Percentiles rank a stretch among this genome's conserved stretches.
Evolutionary conservation across 2,888 invertebrate genomes (phyloP).

Genomic region (Diloba caeruleocephala): DNA sequence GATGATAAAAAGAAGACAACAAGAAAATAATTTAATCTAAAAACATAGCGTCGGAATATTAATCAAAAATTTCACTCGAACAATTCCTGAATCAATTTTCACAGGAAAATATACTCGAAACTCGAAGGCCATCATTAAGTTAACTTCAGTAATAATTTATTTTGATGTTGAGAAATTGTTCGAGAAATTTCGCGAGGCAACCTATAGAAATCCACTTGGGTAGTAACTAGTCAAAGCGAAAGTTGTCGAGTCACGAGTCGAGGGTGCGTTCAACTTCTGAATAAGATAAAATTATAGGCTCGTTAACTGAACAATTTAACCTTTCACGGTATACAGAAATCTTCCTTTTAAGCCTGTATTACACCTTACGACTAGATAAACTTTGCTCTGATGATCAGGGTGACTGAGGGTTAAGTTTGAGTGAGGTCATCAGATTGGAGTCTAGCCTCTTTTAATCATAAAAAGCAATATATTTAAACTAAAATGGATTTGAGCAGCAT

Average conservation of each 20-base stretch:
- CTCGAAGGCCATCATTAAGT: slow-evolving; percentile 31
- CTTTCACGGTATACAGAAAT: slow-evolving; percentile 20
- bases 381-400: too few species aligned
- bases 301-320: slow-evolving; percentile 44
- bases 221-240: slow-evolving; percentile 42
- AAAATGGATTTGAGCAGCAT: too few species aligned
- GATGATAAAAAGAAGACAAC: too few species aligned
- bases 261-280: slow-evolving; percentile 40
- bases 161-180: slow-evolving; percentile 51
- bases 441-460: too few species aligned
- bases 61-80: slow-evolving; percentile 20
- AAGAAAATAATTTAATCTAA: slow-evolving; percentile 2
- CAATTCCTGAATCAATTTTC: slow-evolving; percentile 42
- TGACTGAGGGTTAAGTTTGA: too few species aligned
- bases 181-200: slow-evolving; percentile 29
- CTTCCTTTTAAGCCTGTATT: slow-evolving; percentile 5
- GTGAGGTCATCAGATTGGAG: too few species aligned
- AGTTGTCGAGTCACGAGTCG: slow-evolving; percentile 35
- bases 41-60: slow-evolving; percentile 19
- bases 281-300: slow-evolving; percentile 49
- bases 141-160: slow-evolving; percentile 46
- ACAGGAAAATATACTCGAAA: slow-evolving; percentile 35
- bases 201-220: slow-evolving; percentile 44
- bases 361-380: neutral
- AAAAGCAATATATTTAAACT: too few species aligned